Conservation (phyloP, 1,140 invertebrate species). For the Anagrus nilaparvatae region DNA sequence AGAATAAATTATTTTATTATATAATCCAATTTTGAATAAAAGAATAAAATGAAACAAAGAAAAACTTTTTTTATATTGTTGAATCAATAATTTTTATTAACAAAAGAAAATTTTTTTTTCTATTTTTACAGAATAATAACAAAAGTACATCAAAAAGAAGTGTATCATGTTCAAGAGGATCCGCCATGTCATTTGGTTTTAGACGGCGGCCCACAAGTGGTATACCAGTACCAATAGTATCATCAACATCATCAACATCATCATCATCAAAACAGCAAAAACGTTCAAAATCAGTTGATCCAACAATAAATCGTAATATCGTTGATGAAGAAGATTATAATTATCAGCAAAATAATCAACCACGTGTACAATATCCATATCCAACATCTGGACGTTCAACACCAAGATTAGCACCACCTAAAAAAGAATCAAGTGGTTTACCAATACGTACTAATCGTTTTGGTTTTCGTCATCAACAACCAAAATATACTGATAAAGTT, state of each 20-base stretch:
- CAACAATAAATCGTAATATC: no score
- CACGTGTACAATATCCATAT: no score
- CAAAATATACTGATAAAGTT: conserved; percentile 40
- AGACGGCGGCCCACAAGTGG: conserved; percentile 47
- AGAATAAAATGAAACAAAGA: no score
- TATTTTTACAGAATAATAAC: conserved; percentile 33
- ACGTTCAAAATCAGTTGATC: conserved; percentile 37
- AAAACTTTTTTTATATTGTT: no score
- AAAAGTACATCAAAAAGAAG: conserved; percentile 48
- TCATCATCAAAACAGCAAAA: conserved; percentile 32
- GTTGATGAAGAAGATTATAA: no score
- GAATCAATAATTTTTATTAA: no score
- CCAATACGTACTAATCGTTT: conserved; percentile 42
- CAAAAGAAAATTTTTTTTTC: no score
- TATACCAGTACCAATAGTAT: conserved; percentile 37
- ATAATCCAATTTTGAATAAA: no score
- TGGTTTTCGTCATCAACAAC: conserved; percentile 40
- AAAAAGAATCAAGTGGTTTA: conserved; percentile 39
- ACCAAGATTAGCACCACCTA: conserved; percentile 41
- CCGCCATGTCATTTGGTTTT: conserved; percentile 61
- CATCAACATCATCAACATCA: conserved; percentile 20
- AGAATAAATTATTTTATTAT: no score
- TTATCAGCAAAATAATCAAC: no score
- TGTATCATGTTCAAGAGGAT: conserved; percentile 46
- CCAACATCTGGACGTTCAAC: conserved; percentile 41